Percentiles rank a stretch among this genome's conserved stretches.
These are phyloP conservation scores for Echeneis naucrates DNA, from an alignment of 2,797 vertebrate genomes.

Conservation along the genomic window DNA sequence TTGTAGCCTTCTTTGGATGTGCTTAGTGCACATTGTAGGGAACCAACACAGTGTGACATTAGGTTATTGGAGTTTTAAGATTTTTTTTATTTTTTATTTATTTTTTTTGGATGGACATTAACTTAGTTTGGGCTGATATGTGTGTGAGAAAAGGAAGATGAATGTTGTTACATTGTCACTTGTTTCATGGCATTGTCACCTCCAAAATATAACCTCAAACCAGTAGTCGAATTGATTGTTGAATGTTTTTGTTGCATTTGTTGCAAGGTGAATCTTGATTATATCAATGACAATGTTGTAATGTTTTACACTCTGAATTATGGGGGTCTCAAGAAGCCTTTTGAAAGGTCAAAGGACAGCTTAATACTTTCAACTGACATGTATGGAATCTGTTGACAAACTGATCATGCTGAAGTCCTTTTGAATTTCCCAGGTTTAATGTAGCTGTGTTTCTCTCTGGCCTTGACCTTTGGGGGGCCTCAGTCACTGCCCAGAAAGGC, in stretches of 20 bases:
- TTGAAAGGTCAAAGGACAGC: conserved; percentile 91
- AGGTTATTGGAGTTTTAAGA: conserved; percentile 72
- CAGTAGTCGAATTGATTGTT: conserved; percentile 75
- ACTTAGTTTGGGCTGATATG: conserved; percentile 79
- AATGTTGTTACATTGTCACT: conserved; percentile 72
- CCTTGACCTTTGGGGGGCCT: conserved; percentile 94
- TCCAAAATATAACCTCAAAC: conserved; percentile 82
- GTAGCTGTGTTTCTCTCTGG: conserved; percentile 92
- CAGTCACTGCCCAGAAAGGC: conserved; percentile 93
- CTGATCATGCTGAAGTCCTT: conserved; percentile 92
- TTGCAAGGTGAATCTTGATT: conserved; percentile 94
- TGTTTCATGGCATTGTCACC: conserved; percentile 79
- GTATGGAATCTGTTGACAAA: conserved; percentile 91
- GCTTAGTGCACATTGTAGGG: conserved; percentile 59
- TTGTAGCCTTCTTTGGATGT: conserved; percentile 69
- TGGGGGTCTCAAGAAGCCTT: conserved; percentile 77
- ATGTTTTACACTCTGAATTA: conserved; percentile 88
- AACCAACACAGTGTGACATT: conserved; percentile 63
- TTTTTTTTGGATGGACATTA: conserved; percentile 75
- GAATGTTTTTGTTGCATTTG: conserved; percentile 90
- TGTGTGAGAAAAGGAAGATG: conserved; percentile 78
- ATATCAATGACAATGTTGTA: conserved; percentile 88
- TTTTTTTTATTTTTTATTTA: too few species aligned
- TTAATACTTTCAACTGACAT: conserved; percentile 82
- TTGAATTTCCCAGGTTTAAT: conserved; percentile 92